Evolutionary conservation across 2,113 vertebrate genomes (phyloP), one percentile per base, ranked within the genome.

Genomic region (Dryoscopus gambensis): DNA sequence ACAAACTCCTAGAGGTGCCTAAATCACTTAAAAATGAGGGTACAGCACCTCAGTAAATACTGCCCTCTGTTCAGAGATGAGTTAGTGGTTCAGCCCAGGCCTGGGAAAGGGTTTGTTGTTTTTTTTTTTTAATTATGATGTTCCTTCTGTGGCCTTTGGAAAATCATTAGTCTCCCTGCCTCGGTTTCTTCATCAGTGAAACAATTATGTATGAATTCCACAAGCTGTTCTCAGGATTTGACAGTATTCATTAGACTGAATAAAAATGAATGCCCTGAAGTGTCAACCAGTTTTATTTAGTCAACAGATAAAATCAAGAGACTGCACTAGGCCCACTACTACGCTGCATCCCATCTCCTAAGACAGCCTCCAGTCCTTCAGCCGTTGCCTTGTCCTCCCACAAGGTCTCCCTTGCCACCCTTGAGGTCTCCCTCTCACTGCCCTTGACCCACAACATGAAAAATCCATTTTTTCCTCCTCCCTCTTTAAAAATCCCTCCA

Each of bases 131-230:
- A 93, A 88, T 95, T 95, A 93, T 93, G 68, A 92, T 96, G 71
- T 93, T 97, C 96, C 76, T 87, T 95, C 94, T 92, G 93, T 92
- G 94, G 89, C 89, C 87, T 97, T 96, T 84, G 94, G 94, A 96
- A 95, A 95, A 93, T 94, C 94, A 97, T 95, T 92, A 96, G 87
- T 87, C 74, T 95, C 81, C 70, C 70, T 95, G 76, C 91, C 91
- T 97, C 0, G 20, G 71, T 96, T 96, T 97, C 94, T 94, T 97
- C 95, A 95, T 96, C 96, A 96, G 94, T 87, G 93, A 96, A 96
- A 97, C 86, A 95, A 97, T 97, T 97, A 97, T 96, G 95, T 95
- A 97, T 97, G 89, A 97, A 95, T 96, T 97, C 94, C 94, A 95
- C 93, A 97, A 96, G 95, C 93, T 96, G 95, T 96, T 97, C 93